phyloP scores from a whole-genome alignment of 2,113 vertebrate species.

The Bos taurus region DNA sequence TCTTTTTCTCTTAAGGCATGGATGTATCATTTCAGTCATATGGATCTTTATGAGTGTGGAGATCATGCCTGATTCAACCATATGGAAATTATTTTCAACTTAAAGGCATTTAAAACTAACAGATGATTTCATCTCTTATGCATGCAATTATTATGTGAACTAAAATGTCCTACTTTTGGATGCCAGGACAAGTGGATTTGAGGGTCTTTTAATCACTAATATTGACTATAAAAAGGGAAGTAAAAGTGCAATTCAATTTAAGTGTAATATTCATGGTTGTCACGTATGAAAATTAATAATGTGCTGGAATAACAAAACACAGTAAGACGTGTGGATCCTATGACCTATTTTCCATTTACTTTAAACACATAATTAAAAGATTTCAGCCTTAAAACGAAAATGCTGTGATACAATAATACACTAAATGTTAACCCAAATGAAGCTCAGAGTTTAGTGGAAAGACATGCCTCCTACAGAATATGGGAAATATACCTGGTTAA shows the following conservation, averaged over 20 bases:
- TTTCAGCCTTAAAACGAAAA: not conserved
- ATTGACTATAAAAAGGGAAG: constrained; percentile 35
- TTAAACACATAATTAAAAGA: not conserved
- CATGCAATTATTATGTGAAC: constrained; percentile 33
- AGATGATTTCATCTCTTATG: constrained; percentile 49
- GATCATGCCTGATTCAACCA: constrained; percentile 36
- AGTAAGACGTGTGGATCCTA: not conserved
- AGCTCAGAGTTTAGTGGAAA: not conserved
- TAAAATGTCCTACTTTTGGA: constrained; percentile 46
- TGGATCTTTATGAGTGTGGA: not conserved
- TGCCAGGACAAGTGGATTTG: constrained; percentile 45
- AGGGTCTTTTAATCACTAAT: constrained; percentile 28
- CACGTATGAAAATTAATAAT: constrained; percentile 62
- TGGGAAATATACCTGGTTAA: not conserved
- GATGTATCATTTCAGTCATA: constrained; percentile 5
- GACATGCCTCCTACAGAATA: not conserved
- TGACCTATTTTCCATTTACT: constrained; percentile 7
- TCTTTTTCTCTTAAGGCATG: not conserved
- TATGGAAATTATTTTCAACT: constrained; percentile 72
- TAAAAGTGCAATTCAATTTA: constrained; percentile 40
- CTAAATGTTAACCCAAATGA: not conserved
- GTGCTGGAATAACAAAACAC: not conserved
- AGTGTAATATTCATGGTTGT: not conserved
- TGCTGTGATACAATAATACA: not conserved
- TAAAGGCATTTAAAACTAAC: constrained; percentile 62